phyloP scores from a whole-genome alignment of 2,888 invertebrate species.

The Troides helena region DNA sequence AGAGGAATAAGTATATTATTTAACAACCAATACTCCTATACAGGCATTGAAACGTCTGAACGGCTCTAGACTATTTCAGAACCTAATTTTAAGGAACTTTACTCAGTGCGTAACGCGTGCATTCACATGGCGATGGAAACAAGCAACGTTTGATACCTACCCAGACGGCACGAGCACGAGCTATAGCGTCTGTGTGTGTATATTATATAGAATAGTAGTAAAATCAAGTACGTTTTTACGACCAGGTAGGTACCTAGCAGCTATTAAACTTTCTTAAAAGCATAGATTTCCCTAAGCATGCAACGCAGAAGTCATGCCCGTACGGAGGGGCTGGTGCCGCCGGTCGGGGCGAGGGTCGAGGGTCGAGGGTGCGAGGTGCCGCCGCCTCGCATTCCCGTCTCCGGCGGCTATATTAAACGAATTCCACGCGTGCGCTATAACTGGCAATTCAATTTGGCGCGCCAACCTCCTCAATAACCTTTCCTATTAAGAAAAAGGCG shows the following conservation, averaged over 20 bases:
- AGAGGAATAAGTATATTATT: no score
- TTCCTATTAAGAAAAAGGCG: conserved; percentile 63
- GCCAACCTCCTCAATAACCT: conserved; percentile 43
- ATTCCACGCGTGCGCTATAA: conserved; percentile 50
- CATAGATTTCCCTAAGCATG: no score
- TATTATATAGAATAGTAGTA: no score
- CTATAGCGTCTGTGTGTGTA: no score
- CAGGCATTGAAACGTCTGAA: no score
- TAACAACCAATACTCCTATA: no score
- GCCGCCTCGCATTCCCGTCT: conserved; percentile 2
- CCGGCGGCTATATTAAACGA: conserved; percentile 47
- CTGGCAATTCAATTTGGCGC: conserved; percentile 55
- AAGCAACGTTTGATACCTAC: neutral
- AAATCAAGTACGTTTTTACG: no score
- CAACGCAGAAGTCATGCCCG: no score
- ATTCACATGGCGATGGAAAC: neutral
- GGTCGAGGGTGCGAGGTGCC: neutral
- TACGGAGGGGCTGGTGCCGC: no score
- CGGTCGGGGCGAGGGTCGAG: neutral
- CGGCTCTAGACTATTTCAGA: neutral
- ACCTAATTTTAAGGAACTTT: neutral
- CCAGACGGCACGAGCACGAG: no score
- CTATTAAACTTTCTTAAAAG: no score
- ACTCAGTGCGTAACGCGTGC: neutral
- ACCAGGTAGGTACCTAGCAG: no score